phyloP scores from a whole-genome alignment of 1,140 invertebrate species.

The Ceratosolen fusciceps region DNA sequence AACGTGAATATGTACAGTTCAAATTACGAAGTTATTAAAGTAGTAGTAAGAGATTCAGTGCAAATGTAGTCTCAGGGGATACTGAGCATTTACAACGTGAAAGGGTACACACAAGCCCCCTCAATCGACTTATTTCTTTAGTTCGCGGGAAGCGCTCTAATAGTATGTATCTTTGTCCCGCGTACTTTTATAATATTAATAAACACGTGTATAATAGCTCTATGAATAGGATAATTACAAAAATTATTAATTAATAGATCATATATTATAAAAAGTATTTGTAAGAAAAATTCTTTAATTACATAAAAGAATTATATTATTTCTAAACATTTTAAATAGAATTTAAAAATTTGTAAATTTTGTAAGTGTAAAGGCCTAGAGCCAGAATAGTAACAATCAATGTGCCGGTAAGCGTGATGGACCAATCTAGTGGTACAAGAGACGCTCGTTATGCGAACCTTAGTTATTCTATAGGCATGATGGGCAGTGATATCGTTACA shows the following conservation, averaged over 20 bases:
- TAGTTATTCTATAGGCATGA: slow-evolving; percentile 85
- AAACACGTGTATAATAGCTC: slow-evolving; percentile 61
- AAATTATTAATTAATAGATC: no score
- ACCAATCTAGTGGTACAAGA: slow-evolving; percentile 82
- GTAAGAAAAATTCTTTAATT: neutral
- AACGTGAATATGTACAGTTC: slow-evolving; percentile 58
- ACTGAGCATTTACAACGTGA: slow-evolving; percentile 21
- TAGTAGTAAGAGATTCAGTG: neutral
- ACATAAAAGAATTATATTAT: neutral
- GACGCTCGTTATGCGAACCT: slow-evolving; percentile 86
- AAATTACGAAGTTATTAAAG: slow-evolving; percentile 61
- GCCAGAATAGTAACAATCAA: slow-evolving; percentile 60
- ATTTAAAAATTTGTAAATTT: no score
- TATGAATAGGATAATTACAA: neutral
- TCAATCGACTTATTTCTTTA: slow-evolving; percentile 52
- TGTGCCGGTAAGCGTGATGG: slow-evolving; percentile 65
- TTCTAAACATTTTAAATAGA: slow-evolving; percentile 32
- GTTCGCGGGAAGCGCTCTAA: slow-evolving; percentile 67
- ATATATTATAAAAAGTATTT: neutral
- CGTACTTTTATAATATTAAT: slow-evolving; percentile 58
- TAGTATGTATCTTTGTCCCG: slow-evolving; percentile 62
- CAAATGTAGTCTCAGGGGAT: neutral
- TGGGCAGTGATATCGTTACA: slow-evolving; percentile 81
- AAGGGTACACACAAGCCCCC: slow-evolving; percentile 12
- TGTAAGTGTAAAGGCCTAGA: slow-evolving; percentile 40